Evolutionary conservation across 2,113 vertebrate genomes (phyloP), one percentile per base, ranked within the genome.

Genomic region (Rafetus swinhoei): DNA sequence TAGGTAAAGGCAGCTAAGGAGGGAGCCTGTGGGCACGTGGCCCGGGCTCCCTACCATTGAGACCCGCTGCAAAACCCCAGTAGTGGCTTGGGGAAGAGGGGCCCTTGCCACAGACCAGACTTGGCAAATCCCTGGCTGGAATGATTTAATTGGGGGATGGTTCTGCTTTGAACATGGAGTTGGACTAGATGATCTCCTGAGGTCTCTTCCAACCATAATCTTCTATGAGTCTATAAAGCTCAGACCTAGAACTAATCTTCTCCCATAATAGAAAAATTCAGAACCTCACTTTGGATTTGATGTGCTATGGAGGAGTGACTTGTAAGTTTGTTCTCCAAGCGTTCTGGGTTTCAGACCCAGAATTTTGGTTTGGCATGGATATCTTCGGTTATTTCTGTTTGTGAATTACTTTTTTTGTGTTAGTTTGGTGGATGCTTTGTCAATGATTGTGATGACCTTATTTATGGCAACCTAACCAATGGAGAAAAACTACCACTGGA

Each of bases 311-410:
- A 84, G 6, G 16, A 83, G 27, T 1, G 9, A 3, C 62, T 84
- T 1, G 65, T 87, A 56, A 0, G 0, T 39, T n/a, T n/a, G n/a
- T n/a, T n/a, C n/a, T n/a, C n/a, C n/a, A 45, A 45, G 39, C 3
- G 39, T 45, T 45, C 39, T 32, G 9, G 27, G 19, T 53, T 22
- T 84, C 52, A 90, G 52, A 91, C 29, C 8, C 9, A 81, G 88
- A 59, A 53, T 50, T 89, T 89, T 79, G 4, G 74, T 79, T 52
- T 5, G 90, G 25, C 25, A 35, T 35, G 39, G 59, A 15, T 86
- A 80, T 16, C 10, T 93, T 12, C 54, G 6, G 80, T 94, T 90
- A 79, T 85, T 74, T 84, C 88, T 39, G 55, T 91, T 94, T 87
- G 10, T 21, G 79, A 32, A 84, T 4, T 69, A 50, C 52, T 4